Conservation (phyloP, 2,888 invertebrate species). For the Orthosia gothica region DNA sequence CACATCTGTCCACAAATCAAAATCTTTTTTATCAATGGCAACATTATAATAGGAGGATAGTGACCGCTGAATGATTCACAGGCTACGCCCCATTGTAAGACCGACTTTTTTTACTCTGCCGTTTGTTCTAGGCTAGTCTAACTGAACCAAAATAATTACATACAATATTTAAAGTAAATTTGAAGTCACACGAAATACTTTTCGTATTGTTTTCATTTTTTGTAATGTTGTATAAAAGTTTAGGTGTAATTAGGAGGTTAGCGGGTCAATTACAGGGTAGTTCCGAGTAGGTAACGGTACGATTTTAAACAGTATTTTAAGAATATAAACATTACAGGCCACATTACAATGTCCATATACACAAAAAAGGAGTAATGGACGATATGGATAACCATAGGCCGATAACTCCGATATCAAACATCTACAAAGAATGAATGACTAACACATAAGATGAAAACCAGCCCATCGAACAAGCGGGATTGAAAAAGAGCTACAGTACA, state of each 20-base stretch:
- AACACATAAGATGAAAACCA: too few species aligned
- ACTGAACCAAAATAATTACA: slow-evolving; percentile 60
- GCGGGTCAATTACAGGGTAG: slow-evolving; percentile 44
- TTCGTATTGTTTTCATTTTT: slow-evolving; percentile 44
- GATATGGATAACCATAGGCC: too few species aligned
- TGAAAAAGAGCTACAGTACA: too few species aligned
- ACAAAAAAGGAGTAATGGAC: too few species aligned
- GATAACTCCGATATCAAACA: too few species aligned
- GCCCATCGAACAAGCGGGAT: too few species aligned
- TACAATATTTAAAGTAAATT: slow-evolving; percentile 43
- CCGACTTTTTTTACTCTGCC: slow-evolving; percentile 46
- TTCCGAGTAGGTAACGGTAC: neutral
- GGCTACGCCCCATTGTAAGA: slow-evolving; percentile 63
- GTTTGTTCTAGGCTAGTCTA: slow-evolving; percentile 43
- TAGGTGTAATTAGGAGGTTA: slow-evolving; percentile 28
- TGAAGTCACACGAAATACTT: slow-evolving; percentile 44
- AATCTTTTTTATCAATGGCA: slow-evolving; percentile 58
- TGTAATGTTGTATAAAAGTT: slow-evolving; percentile 16
- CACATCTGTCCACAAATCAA: slow-evolving; percentile 66
- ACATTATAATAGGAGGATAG: slow-evolving; percentile 62
- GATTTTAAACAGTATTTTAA: neutral
- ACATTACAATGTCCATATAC: too few species aligned
- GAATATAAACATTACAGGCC: neutral
- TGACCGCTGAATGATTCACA: slow-evolving; percentile 72
- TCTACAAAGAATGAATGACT: too few species aligned